Percentiles rank a stretch among this genome's conserved stretches.
Evolutionary conservation across 2,797 vertebrate species (phyloP).

Genomic region (Aselliscus stoliczkanus): DNA sequence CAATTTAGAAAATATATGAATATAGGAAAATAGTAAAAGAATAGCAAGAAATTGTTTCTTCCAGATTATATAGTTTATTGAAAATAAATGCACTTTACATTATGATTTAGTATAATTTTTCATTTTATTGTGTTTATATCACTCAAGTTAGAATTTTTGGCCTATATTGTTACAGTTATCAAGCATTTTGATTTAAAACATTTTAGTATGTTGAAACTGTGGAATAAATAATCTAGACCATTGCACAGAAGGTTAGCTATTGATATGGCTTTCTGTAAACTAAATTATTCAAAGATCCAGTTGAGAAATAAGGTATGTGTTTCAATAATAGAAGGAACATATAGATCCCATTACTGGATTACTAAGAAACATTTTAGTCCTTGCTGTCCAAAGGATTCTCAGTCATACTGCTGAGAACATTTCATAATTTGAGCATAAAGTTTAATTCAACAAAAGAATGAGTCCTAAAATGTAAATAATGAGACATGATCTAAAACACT

Average conservation of each 20-base stretch:
- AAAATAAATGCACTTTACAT: not conserved
- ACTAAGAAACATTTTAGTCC: not conserved
- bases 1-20: not conserved
- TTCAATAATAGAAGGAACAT: not conserved
- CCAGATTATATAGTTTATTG: not conserved
- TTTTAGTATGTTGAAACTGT: not conserved
- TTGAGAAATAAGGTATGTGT: not conserved
- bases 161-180: not conserved
- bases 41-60: not conserved
- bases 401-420: not conserved
- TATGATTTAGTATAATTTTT: not conserved
- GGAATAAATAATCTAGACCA: not conserved
- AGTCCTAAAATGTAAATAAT: not conserved
- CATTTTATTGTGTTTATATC: not conserved
- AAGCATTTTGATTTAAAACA: not conserved
- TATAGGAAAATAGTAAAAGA: not conserved
- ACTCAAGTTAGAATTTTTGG: not conserved
- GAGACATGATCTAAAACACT: not conserved
- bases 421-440: not conserved
- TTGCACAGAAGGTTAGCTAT: not conserved
- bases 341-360: not conserved
- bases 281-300: not conserved
- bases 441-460: not conserved
- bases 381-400: not conserved
- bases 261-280: not conserved